Evolutionary conservation across 2,888 invertebrate genomes (phyloP).

Genomic region (Catotricha subobsoleta): DNA sequence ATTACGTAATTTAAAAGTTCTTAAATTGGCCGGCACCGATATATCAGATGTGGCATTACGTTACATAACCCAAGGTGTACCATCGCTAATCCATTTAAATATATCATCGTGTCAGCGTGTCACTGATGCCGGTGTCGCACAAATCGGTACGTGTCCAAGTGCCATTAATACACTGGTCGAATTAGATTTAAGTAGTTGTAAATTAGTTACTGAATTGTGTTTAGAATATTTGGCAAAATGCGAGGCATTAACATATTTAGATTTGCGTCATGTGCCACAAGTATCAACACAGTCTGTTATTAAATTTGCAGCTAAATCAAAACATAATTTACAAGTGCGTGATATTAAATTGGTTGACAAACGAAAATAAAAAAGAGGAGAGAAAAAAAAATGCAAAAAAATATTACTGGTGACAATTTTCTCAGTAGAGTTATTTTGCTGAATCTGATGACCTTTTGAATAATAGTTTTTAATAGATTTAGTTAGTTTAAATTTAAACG

Average conservation of each 20-base stretch:
- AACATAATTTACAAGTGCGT: conserved; percentile 59
- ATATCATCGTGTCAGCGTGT: conserved; percentile 73
- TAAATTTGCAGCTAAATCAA: conserved; percentile 65
- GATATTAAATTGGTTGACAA: conserved; percentile 59
- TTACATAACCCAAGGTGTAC: conserved; percentile 57
- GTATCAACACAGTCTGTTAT: conserved; percentile 67
- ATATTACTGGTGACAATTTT: too few relatives aligned
- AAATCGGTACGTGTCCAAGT: conserved; percentile 60
- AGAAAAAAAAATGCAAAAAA: too few relatives aligned
- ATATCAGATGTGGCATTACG: conserved; percentile 61
- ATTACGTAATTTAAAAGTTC: conserved; percentile 53
- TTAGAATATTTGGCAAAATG: conserved; percentile 65
- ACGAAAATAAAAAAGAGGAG: conserved; percentile 24
- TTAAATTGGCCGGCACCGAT: conserved; percentile 72
- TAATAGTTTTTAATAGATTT: too few relatives aligned
- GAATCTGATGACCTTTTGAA: too few relatives aligned
- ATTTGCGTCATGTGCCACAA: conserved; percentile 61
- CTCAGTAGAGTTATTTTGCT: too few relatives aligned
- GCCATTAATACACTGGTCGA: conserved; percentile 44
- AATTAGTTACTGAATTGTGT: conserved; percentile 62
- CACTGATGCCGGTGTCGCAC: conserved; percentile 79
- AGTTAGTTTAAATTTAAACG: too few relatives aligned
- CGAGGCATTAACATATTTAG: conserved; percentile 51
- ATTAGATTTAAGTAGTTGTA: conserved; percentile 66
- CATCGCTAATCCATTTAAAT: conserved; percentile 55